These are phyloP conservation scores for Cyanocitta stelleri DNA, from an alignment of 2,113 vertebrate species.

Conservation along the genomic window DNA sequence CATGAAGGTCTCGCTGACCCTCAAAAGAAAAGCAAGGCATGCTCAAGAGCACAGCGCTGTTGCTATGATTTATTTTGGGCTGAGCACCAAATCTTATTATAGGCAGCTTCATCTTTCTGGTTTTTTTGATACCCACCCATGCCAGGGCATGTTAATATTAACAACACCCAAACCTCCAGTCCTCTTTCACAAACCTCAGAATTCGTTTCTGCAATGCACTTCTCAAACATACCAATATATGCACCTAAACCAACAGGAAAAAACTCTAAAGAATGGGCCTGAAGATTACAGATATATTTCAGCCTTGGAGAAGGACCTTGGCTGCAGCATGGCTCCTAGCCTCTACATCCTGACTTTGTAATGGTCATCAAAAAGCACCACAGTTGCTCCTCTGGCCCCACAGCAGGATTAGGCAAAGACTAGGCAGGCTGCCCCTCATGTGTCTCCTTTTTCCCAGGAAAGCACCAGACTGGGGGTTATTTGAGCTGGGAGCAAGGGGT, in stretches of 20 bases:
- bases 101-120: neutral
- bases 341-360: neutral
- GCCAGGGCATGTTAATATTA: neutral
- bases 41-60: neutral
- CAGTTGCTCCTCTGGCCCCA: neutral
- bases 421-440: neutral
- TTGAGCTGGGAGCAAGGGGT: neutral
- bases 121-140: neutral
- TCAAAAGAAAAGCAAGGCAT: neutral
- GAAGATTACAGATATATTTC: neutral
- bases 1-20: neutral
- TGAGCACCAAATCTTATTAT: neutral
- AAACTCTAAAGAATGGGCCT: neutral
- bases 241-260: neutral
- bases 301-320: neutral
- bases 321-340: neutral
- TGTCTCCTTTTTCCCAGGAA: neutral
- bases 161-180: neutral
- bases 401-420: neutral
- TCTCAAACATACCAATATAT: neutral
- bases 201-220: neutral
- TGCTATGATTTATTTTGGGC: neutral
- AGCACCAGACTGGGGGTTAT: neutral
- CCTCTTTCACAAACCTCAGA: neutral
- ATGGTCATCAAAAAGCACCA: neutral